Percentiles rank a stretch among this genome's conserved stretches.
phyloP scores from a whole-genome alignment of 1,140 invertebrate species.

The Phortica variegata region DNA sequence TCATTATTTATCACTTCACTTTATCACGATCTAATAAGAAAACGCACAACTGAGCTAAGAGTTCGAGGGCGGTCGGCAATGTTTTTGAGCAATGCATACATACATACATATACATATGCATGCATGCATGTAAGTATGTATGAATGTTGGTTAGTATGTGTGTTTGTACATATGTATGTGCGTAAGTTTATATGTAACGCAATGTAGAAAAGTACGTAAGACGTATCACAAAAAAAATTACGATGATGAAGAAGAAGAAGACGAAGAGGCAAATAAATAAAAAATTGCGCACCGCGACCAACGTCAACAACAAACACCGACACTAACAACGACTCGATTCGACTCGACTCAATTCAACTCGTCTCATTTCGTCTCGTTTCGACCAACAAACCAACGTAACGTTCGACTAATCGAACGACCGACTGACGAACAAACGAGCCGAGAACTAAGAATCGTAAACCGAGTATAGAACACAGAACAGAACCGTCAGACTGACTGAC shows the following conservation, averaged over 20 bases:
- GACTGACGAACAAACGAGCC: too few relatives aligned
- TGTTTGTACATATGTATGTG: conserved; percentile 2
- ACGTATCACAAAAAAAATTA: conserved; percentile 8
- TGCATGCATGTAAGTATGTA: conserved; percentile 2
- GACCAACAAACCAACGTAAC: too few relatives aligned
- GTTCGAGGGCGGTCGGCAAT: too few relatives aligned
- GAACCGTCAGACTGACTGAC: conserved; percentile 15
- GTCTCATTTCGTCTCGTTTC: too few relatives aligned
- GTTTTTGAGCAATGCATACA: too few relatives aligned
- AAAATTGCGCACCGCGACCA: conserved; percentile 48
- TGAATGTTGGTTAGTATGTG: background rate
- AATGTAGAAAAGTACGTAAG: conserved; percentile 3
- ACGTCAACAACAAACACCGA: conserved; percentile 46
- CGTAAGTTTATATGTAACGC: conserved; percentile 1
- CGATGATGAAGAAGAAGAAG: conserved; percentile 12
- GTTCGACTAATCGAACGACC: too few relatives aligned
- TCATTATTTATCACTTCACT: too few relatives aligned
- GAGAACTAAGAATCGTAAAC: too few relatives aligned
- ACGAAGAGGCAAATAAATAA: conserved; percentile 31
- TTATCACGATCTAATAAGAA: too few relatives aligned
- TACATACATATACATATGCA: background rate
- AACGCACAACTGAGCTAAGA: too few relatives aligned
- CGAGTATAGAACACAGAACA: conserved; percentile 2
- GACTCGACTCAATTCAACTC: conserved; percentile 39
- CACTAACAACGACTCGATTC: conserved; percentile 32